Conservation (phyloP, 2,888 invertebrate genomes). For the Tanypteryx hageni region DNA sequence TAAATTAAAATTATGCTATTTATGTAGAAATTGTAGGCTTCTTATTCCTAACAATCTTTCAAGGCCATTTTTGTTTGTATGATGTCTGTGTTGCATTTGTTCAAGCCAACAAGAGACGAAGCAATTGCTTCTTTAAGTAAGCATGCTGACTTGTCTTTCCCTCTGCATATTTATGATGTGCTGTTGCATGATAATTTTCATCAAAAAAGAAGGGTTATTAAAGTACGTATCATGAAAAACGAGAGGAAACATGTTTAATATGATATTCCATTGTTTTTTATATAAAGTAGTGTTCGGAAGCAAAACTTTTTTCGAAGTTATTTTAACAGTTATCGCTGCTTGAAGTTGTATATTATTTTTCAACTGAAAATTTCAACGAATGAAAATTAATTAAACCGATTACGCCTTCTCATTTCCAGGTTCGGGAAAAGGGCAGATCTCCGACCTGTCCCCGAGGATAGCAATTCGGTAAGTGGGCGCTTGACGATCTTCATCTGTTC, state of each 20-base stretch:
- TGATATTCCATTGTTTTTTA: too few species aligned
- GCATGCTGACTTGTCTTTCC: conserved; percentile 56
- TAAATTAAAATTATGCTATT: background rate
- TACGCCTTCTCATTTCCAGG: conserved; percentile 53
- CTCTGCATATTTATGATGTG: conserved; percentile 45
- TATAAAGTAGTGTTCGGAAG: too few species aligned
- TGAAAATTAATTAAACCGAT: background rate
- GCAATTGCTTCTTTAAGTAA: conserved; percentile 55
- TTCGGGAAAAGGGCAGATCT: conserved; percentile 65
- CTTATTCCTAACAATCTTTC: background rate
- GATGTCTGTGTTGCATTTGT: conserved; percentile 55
- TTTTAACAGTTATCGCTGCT: too few species aligned
- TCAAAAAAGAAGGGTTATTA: background rate
- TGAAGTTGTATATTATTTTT: too few species aligned
- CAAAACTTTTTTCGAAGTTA: too few species aligned
- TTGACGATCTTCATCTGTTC: background rate
- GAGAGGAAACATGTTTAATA: too few species aligned
- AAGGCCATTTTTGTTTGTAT: conserved; percentile 39
- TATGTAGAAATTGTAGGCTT: conserved; percentile 4
- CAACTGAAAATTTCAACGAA: too few species aligned
- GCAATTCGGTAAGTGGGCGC: conserved; percentile 57
- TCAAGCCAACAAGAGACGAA: conserved; percentile 62
- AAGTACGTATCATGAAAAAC: background rate
- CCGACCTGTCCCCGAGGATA: conserved; percentile 59
- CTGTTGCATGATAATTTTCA: conserved; percentile 39